Conservation (phyloP, 2,113 vertebrate genomes). For the Capra hircus region DNA sequence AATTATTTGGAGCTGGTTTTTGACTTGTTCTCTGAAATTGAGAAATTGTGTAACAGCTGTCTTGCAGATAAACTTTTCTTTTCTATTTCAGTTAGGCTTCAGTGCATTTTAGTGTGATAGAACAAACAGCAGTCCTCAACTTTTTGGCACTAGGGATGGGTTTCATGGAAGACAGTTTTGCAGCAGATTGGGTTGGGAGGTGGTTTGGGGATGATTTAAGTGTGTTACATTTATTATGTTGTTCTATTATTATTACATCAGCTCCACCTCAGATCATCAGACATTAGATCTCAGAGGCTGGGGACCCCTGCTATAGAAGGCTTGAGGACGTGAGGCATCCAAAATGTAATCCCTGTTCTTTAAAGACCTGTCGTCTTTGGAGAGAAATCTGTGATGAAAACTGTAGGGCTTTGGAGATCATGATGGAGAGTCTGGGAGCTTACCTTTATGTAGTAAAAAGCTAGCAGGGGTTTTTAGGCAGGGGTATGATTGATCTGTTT, state of each 20-base stretch:
- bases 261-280: neutral
- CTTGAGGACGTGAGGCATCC: neutral
- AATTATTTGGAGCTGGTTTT: neutral
- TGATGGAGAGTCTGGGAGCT: neutral
- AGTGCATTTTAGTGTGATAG: neutral
- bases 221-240: neutral
- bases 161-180: neutral
- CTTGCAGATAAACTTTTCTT: neutral
- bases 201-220: neutral
- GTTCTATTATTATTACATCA: neutral
- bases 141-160: neutral
- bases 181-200: neutral
- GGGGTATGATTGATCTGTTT: neutral
- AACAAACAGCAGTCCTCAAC: neutral
- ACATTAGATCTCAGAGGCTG: neutral
- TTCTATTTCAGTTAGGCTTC: neutral
- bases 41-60: neutral
- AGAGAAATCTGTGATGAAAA: neutral
- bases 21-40: neutral
- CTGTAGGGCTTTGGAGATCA: neutral
- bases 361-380: neutral
- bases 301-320: neutral
- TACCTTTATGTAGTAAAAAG: neutral
- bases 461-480: neutral
- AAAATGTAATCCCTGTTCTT: neutral